Conservation (phyloP, 2,797 vertebrate genomes). For the Peromyscus melanophrys region DNA sequence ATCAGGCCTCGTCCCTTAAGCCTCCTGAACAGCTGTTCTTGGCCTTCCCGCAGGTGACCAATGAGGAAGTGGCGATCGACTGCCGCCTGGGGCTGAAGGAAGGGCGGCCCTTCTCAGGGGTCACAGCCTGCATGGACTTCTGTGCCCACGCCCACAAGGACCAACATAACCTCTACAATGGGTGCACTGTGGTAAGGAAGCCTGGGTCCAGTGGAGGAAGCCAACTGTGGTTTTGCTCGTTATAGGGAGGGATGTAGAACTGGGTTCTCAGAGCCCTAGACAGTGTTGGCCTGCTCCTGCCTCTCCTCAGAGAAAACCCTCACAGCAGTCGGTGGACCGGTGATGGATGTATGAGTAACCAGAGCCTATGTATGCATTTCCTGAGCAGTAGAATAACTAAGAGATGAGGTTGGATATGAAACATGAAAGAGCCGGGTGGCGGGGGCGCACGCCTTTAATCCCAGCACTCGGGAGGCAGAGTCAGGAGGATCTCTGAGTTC, state of each 20-base stretch:
- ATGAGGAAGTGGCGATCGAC: conserved; percentile 94
- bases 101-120: conserved; percentile 97
- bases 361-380: no score
- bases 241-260: not conserved
- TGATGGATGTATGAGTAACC: not conserved
- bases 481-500: no score
- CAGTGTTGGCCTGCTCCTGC: not conserved
- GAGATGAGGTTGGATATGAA: not conserved
- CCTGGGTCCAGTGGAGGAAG: not conserved
- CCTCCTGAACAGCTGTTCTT: conserved; percentile 8
- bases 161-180: conserved; percentile 99
- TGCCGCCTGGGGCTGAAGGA: conserved; percentile 97
- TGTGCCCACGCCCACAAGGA: conserved; percentile 99
- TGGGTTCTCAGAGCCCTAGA: not conserved
- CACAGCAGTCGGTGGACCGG: not conserved
- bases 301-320: not conserved
- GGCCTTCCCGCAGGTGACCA: conserved; percentile 91
- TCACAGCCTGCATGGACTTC: conserved; percentile 99
- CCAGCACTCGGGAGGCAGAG: no score
- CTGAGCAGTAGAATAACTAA: not conserved
- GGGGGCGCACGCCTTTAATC: no score
- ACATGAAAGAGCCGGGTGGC: not conserved
- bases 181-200: conserved; percentile 97
- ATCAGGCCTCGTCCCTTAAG: not conserved
- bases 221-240: not conserved